These are phyloP conservation scores for Drosophila algonquin DNA, from an alignment of 2,888 invertebrate species.

Conservation along the genomic window DNA sequence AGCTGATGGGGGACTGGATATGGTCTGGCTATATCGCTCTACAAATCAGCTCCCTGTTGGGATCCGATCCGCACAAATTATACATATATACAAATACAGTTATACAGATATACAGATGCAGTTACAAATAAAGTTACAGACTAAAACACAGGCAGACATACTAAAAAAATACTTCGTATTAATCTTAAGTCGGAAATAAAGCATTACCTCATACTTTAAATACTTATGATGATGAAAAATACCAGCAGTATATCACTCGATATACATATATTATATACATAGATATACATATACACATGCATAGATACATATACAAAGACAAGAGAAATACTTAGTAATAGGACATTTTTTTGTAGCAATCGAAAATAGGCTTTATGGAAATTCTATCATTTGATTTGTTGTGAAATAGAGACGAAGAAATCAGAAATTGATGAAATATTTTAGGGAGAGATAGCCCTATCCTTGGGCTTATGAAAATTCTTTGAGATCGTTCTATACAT, in stretches of 20 bases:
- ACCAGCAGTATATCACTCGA: conserved; percentile 64
- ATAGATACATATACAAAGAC: conserved; percentile 25
- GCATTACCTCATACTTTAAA: conserved; percentile 81
- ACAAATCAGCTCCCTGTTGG: conserved; percentile 20
- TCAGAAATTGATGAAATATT: not conserved
- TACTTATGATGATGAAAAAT: conserved; percentile 73
- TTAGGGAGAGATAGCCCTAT: not conserved
- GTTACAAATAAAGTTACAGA: not conserved
- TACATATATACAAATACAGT: conserved; percentile 13
- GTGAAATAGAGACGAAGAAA: conserved; percentile 10
- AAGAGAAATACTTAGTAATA: conserved; percentile 30
- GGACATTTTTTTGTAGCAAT: conserved; percentile 57
- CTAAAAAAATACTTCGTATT: conserved; percentile 14
- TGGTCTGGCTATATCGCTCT: conserved; percentile 18
- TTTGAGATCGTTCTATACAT: conserved; percentile 15
- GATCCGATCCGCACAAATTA: conserved; percentile 16
- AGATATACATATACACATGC: conserved; percentile 33
- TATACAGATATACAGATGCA: not conserved
- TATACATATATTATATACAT: conserved; percentile 35
- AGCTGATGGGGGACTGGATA: conserved; percentile 13
- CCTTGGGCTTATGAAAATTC: conserved; percentile 20
- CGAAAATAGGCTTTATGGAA: conserved; percentile 47
- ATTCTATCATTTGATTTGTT: conserved; percentile 46
- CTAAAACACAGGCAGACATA: conserved; percentile 24
- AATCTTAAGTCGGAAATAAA: conserved; percentile 73